These are phyloP conservation scores for Polypterus bichir DNA, from an alignment of 2,113 vertebrate genomes.

Conservation along the genomic window DNA sequence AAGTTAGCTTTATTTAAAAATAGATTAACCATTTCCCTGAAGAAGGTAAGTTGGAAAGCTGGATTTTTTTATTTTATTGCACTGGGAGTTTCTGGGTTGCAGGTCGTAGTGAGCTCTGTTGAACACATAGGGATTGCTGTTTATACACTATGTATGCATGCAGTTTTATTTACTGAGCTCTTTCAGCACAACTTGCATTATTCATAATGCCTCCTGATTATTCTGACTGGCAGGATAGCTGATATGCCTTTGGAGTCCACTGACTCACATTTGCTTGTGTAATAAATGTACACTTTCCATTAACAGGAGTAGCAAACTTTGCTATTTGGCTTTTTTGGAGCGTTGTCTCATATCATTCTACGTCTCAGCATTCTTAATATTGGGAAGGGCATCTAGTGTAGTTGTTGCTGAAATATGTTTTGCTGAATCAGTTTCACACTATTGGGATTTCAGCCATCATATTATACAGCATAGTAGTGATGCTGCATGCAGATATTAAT, in stretches of 20 bases:
- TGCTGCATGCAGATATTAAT: too few relatives aligned
- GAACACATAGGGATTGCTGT: too few relatives aligned
- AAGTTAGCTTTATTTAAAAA: conserved; percentile 77
- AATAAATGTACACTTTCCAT: not conserved
- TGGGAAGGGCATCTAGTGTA: too few relatives aligned
- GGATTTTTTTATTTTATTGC: conserved; percentile 2
- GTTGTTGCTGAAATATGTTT: too few relatives aligned
- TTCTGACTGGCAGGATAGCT: not conserved
- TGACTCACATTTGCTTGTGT: not conserved
- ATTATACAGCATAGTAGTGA: too few relatives aligned
- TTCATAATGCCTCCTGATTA: not conserved
- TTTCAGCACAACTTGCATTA: not conserved
- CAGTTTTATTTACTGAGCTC: conserved; percentile 8
- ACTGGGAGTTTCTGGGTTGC: not conserved
- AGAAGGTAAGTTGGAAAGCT: conserved; percentile 16
- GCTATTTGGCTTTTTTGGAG: too few relatives aligned
- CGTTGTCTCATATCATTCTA: too few relatives aligned
- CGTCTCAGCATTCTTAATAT: too few relatives aligned
- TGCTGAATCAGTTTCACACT: too few relatives aligned
- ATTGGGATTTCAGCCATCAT: too few relatives aligned
- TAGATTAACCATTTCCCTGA: conserved; percentile 63
- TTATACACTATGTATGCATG: conserved; percentile 1
- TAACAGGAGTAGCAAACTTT: too few relatives aligned
- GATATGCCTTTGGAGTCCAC: not conserved
- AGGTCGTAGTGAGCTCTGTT: too few relatives aligned